Base-by-base conservation (phyloP, 2,797 vertebrate genomes). In the Pipistrellus nathusii region DNA sequence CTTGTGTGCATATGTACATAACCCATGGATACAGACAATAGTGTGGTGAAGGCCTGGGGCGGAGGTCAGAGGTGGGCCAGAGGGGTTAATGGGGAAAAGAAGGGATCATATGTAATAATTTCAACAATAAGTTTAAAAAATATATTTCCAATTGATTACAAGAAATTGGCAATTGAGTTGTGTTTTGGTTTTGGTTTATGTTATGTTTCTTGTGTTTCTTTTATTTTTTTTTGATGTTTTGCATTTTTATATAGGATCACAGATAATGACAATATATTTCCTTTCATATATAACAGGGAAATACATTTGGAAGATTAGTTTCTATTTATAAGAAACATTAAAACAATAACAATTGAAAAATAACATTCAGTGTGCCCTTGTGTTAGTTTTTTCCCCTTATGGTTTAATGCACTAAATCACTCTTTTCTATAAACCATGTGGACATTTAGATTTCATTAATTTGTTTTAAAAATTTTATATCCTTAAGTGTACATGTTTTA, bases 391-490 rank as follows among this genome's bases (percentile, higher is more conserved):
- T 68, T 81, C 17, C 25, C 25, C 3, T 78, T 85, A n/a, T 59
- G 23, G 35, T 90, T 82, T 81, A 78, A 44, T 55, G 14, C 57
- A 21, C 20, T 57, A 35, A 90, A n/a, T n/a, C 4, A 51, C 17
- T 30, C 5, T 27, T 94, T 77, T 9, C 78, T 51, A 69, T 38
- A 11, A 92, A 64, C 17, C 12, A 32, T 13, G 20, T 82, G 15
- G 23, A 35, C 6, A 69, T 86, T 88, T 81, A 10, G 3, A 38
- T 92, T 69, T 80, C 23, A 76, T 59, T 75, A 75, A 77, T 64
- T 75, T 87, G 25, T 69, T 75, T 85, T 90, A 38, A 85, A 66
- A n/a, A 64, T 91, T 6, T 55, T 86, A 18, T 71, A 27, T 83
- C 7, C 38, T 76, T 73, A 78, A 78, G 12, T 59, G 1, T 78